Evolutionary conservation across 2,797 vertebrate species (phyloP), one percentile per base, ranked within the genome.

Genomic region (Sarcoramphus papa): DNA sequence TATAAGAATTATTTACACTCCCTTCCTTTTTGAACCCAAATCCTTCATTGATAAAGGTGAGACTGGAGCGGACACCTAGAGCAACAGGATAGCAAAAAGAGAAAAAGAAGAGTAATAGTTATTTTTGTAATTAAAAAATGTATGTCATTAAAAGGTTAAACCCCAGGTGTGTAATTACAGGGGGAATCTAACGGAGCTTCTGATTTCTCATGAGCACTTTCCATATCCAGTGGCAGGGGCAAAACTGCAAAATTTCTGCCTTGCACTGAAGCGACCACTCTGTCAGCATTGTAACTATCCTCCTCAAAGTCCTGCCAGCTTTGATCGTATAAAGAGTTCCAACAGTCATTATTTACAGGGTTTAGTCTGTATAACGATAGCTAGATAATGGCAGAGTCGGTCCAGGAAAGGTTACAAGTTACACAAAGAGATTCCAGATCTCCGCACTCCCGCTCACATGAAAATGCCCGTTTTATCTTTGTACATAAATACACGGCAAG

Each of bases 391-490:
- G 28, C 15, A 54, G 27, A 43, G 64, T 57, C 51, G 60, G 69
- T 73, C 31, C 59, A 76, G 63, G 33, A 70, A 50, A 81, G 8
- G 6, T 19, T 15, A 16, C 1, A 35, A 54, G 27, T 21, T 35
- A 50, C 56, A 75, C 43, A 60, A 72, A 79, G 24, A 19, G 30
- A 40, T 28, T 18, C 1, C 37, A 80, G 56, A 81, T 28, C 6
- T 14, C 22, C 0, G 0, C 23, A 7, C 5, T 30, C 51, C 60
- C 15, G 7, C 27, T 73, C 33, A 67, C 5, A 8, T 6, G 12
- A 63, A 89, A 93, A 62, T 33, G 14, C 7, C 41, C 5, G 0
- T 72, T 85, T 83, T 65, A 73, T 73, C 78, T 80, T 16, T 31
- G 18, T 12, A 67, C 20, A 72, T 37, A 85, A 89, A 85, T 14